phyloP scores from a whole-genome alignment of 2,113 vertebrate species.

The Poeciliopsis turrubarensis region DNA sequence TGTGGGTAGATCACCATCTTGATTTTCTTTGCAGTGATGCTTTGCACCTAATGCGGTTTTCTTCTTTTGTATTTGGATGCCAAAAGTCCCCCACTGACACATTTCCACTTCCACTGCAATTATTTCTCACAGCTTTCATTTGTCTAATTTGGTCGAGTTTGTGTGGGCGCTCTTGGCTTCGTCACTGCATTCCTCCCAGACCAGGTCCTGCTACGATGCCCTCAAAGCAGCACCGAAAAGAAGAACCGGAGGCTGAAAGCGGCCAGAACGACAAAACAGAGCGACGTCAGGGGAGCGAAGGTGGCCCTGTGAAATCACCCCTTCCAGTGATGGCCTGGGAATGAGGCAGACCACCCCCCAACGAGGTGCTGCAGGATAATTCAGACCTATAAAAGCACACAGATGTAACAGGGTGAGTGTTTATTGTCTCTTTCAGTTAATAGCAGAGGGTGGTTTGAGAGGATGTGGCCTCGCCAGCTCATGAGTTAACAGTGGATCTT shows the following conservation, averaged over 20 bases:
- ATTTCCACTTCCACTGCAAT: constrained; percentile 6
- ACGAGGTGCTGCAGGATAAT: constrained; percentile 10
- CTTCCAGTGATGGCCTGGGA: constrained; percentile 61
- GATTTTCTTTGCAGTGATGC: constrained; percentile 15
- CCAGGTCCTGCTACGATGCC: constrained; percentile 39
- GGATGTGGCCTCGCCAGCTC: constrained; percentile 44
- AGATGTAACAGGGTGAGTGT: constrained; percentile 19
- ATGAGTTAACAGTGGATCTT: constrained; percentile 19
- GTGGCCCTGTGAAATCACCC: constrained; percentile 60
- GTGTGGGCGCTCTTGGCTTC: constrained; percentile 56
- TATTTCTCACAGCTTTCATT: constrained; percentile 12
- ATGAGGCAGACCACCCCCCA: constrained; percentile 36
- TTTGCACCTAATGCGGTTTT: background rate
- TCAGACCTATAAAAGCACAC: constrained; percentile 6
- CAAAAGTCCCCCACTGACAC: constrained; percentile 32
- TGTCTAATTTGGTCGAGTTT: constrained; percentile 23
- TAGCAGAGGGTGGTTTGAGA: constrained; percentile 27
- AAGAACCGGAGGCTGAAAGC: constrained; percentile 22
- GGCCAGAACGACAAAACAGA: constrained; percentile 28
- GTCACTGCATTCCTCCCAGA: constrained; percentile 66
- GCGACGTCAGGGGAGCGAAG: constrained; percentile 48
- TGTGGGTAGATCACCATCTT: constrained; percentile 28
- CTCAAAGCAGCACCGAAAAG: constrained; percentile 30
- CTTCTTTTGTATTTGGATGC: background rate
- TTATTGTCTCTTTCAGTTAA: constrained; percentile 39